These are phyloP conservation scores for Pygoscelis antarcticus DNA, from an alignment of 2,113 vertebrate genomes.

Conservation along the genomic window DNA sequence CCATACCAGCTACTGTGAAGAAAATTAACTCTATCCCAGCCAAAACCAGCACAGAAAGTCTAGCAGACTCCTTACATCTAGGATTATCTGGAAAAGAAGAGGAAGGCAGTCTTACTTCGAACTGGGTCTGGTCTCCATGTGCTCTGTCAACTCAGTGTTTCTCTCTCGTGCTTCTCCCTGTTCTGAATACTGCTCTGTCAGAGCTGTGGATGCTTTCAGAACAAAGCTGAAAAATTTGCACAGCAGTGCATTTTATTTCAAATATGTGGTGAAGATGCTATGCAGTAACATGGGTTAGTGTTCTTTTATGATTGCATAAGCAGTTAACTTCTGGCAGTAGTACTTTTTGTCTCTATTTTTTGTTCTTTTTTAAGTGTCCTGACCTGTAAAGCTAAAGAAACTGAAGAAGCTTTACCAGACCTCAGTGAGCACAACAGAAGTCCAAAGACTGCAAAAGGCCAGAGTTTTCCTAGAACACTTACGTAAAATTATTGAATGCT, in stretches of 20 bases:
- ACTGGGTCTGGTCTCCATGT: background rate
- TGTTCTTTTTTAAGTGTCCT: background rate
- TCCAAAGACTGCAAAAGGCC: background rate
- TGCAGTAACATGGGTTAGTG: too few species aligned
- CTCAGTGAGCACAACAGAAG: background rate
- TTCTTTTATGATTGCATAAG: background rate
- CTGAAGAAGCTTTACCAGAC: background rate
- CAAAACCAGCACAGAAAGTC: background rate
- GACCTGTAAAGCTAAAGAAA: background rate
- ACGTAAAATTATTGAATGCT: background rate
- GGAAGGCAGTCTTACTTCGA: background rate
- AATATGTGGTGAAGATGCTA: accelerated
- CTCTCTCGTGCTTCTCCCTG: background rate
- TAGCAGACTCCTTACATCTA: background rate
- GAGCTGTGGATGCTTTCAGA: background rate
- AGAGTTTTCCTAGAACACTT: background rate
- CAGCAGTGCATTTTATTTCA: background rate
- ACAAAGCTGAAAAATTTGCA: background rate
- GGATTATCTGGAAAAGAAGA: background rate
- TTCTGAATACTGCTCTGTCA: background rate
- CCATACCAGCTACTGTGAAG: too few species aligned
- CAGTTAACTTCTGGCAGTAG: background rate
- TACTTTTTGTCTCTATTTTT: background rate
- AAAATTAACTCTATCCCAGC: too few species aligned
- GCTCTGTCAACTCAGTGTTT: background rate